Evolutionary conservation across 1,140 invertebrate genomes (phyloP).

Genomic region (Papilio aristodemus): DNA sequence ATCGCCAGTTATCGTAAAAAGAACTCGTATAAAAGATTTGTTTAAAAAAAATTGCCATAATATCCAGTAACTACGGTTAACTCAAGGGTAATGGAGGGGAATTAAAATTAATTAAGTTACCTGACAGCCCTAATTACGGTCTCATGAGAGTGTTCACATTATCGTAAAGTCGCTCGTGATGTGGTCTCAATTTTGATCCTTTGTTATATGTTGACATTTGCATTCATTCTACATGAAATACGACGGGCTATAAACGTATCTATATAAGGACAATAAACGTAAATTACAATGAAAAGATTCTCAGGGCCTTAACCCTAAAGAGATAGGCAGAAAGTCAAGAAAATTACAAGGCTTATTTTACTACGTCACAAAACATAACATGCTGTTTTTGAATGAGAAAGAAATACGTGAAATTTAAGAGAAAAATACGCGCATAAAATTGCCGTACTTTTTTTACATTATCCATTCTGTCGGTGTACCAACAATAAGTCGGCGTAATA

Average conservation of each 20-base stretch:
- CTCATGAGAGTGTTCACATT: slow-evolving; percentile 27
- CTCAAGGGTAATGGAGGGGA: background rate
- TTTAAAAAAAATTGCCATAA: background rate
- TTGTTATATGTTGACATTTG: slow-evolving; percentile 16
- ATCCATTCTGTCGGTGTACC: background rate
- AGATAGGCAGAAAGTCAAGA: background rate
- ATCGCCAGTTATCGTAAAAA: too few species aligned
- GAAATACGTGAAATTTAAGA: background rate
- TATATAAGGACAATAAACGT: background rate
- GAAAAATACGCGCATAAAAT: background rate
- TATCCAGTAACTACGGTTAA: background rate
- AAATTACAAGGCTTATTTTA: too few species aligned
- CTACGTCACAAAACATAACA: too few species aligned
- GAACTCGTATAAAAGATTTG: background rate
- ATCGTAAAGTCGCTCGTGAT: slow-evolving; percentile 31
- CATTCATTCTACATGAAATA: slow-evolving; percentile 5
- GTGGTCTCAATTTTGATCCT: slow-evolving; percentile 20
- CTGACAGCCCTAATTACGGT: slow-evolving; percentile 20
- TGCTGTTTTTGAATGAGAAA: background rate
- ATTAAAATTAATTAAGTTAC: background rate
- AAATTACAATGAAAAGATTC: background rate
- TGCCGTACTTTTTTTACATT: background rate
- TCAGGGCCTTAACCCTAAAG: background rate
- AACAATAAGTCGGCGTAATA: slow-evolving; percentile 27
- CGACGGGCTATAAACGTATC: background rate